Conservation (phyloP, 1,140 invertebrate genomes). For the Apis cerana region DNA sequence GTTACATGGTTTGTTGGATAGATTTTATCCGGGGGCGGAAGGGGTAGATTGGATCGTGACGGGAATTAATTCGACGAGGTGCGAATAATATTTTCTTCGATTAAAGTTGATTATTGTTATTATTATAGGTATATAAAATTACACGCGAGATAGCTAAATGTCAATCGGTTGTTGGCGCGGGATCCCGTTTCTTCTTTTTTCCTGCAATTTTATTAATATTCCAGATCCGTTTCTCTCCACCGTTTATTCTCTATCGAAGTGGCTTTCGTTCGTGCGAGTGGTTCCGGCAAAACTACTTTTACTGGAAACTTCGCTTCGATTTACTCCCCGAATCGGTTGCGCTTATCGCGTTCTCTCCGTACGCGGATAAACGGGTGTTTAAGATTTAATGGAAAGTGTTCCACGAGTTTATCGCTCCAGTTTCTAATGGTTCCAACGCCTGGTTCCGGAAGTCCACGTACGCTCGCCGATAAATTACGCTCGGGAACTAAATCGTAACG, state of each 20-base stretch:
- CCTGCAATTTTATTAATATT: no score
- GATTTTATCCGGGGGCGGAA: not conserved
- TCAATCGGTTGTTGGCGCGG: not conserved
- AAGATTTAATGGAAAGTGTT: slow-evolving; percentile 41
- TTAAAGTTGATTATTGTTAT: no score
- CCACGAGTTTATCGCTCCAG: slow-evolving; percentile 20
- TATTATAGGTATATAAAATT: not conserved
- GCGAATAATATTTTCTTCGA: no score
- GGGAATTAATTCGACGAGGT: no score
- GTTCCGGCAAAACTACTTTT: not conserved
- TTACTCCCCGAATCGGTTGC: not conserved
- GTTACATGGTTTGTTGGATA: slow-evolving; percentile 75
- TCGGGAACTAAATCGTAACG: not conserved
- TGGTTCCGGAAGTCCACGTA: not conserved
- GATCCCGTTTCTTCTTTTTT: no score
- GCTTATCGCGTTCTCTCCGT: not conserved
- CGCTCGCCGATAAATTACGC: not conserved
- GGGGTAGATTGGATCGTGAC: no score
- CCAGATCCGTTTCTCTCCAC: no score
- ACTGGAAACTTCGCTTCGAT: not conserved
- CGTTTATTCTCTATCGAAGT: no score
- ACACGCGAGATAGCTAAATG: no score
- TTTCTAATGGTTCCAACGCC: not conserved
- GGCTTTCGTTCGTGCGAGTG: not conserved
- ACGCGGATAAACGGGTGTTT: slow-evolving; percentile 1